Evolutionary conservation across 2,888 invertebrate genomes (phyloP), one percentile per base, ranked within the genome.

Genomic region (Augiades crinisus): DNA sequence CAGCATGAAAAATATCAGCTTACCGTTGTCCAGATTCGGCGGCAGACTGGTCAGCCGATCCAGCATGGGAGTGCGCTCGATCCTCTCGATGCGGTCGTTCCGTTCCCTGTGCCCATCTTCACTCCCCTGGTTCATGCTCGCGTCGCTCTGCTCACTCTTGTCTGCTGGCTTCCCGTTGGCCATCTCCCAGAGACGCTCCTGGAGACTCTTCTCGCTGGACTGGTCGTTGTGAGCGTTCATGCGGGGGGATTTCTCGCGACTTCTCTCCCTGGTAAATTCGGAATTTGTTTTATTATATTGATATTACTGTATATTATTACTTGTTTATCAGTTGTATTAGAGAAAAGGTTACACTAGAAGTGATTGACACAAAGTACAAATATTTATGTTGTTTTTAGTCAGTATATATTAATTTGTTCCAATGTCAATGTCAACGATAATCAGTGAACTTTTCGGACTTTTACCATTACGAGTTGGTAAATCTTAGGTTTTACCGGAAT

Each of bases 121-220:
- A 34, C 65, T 66, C 4, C 53, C 58, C 12, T 58, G 63, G 16
- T 54, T 45, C 2, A 17, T 52, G 55, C 27, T 12, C 54, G 53
- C 17, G 55, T 46, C 21, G 41, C 53, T 36, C 38, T 47, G 44
- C 33, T 56, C 43, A 51, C 58, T 13, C 5, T 53, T 13, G 3
- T 54, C 59, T 4, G 63, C 54, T 0, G 78, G 70, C 33, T 83
- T 86, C 0, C 90, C 90, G 62, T 90, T 90, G 13, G 89, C 90
- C 87, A 90, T 91, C 67, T 90, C 90, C 81, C 89, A 90, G 5
- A 90, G 67, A 0, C 91, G 64, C 61, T 90, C 88, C 24, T 92
- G 91, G 0, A 91, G 75, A 0, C 80, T 75, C 57, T 86, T 87
- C 65, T 88, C 85, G 0, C 61, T 57, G 22, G 30, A 49, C 1